phyloP scores from a whole-genome alignment of 2,888 invertebrate genomes.

The Adelognathus sp. region DNA sequence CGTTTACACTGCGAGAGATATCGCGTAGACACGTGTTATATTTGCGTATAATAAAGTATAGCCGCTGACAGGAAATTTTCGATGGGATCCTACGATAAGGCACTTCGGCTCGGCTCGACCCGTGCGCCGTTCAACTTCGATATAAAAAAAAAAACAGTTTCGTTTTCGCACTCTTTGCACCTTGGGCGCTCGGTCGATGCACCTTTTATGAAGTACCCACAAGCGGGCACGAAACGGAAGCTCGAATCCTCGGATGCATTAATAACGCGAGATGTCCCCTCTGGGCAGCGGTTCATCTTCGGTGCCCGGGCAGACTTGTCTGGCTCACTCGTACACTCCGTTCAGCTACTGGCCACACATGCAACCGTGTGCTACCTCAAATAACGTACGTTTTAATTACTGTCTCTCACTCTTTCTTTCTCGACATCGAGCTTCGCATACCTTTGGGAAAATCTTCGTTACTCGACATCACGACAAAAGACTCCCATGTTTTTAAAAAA shows the following conservation, averaged over 20 bases:
- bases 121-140: background rate
- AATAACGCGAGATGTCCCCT: conserved; percentile 80
- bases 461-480: background rate
- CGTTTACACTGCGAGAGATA: background rate
- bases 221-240: conserved; percentile 72
- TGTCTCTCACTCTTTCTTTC: background rate
- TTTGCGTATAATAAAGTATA: conserved; percentile 23
- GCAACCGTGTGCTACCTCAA: conserved; percentile 30
- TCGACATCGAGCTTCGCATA: background rate
- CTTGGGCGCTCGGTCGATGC: conserved; percentile 34
- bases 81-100: conserved; percentile 48
- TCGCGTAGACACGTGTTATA: background rate
- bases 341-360: conserved; percentile 66
- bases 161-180: background rate
- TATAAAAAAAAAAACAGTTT: too few species aligned
- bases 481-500: background rate
- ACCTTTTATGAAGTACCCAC: conserved; percentile 25
- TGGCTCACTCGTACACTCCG: conserved; percentile 36
- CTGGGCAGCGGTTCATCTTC: conserved; percentile 80
- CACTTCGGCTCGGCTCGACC: background rate
- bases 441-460: conserved; percentile 28
- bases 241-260: conserved; percentile 78
- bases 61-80: conserved; percentile 33
- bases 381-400: conserved; percentile 72
- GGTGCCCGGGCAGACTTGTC: conserved; percentile 48